Conservation (phyloP, 2,888 invertebrate genomes). For the Hipparchia sbordonii region DNA sequence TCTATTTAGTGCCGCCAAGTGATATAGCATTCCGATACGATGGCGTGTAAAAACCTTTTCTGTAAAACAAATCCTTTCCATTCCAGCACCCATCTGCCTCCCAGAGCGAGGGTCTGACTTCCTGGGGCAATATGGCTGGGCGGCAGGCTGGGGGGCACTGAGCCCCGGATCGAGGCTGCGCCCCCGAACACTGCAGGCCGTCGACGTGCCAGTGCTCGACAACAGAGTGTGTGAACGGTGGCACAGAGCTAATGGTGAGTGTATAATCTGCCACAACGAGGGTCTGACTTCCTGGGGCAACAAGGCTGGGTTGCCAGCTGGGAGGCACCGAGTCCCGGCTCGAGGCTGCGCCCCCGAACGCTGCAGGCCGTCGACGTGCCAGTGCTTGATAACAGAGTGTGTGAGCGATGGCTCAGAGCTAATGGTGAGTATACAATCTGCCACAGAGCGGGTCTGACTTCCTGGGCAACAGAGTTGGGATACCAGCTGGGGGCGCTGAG, state of each 20-base stretch:
- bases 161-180: conserved; percentile 92
- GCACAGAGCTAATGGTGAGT: conserved; percentile 84
- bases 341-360: conserved; percentile 93
- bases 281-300: conserved; percentile 79
- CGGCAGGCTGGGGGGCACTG: conserved; percentile 94
- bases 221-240: conserved; percentile 88
- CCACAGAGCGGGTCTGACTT: background rate
- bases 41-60: too few relatives aligned
- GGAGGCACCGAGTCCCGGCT: conserved; percentile 94
- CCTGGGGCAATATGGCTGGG: background rate
- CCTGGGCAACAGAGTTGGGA: background rate
- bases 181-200: conserved; percentile 94
- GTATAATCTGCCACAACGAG: background rate
- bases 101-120: conserved; percentile 87
- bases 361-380: conserved; percentile 96
- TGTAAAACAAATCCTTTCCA: background rate
- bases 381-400: conserved; percentile 93
- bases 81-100: conserved; percentile 92
- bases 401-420: conserved; percentile 85
- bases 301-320: conserved; percentile 97
- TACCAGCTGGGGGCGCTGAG: conserved; percentile 94
- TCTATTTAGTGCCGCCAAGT: too few relatives aligned
- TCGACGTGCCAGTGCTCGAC: conserved; percentile 95
- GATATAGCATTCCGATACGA: too few relatives aligned
- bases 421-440: conserved; percentile 67